Conservation (phyloP, 2,888 invertebrate species). For the Choristoneura rosaceana region DNA sequence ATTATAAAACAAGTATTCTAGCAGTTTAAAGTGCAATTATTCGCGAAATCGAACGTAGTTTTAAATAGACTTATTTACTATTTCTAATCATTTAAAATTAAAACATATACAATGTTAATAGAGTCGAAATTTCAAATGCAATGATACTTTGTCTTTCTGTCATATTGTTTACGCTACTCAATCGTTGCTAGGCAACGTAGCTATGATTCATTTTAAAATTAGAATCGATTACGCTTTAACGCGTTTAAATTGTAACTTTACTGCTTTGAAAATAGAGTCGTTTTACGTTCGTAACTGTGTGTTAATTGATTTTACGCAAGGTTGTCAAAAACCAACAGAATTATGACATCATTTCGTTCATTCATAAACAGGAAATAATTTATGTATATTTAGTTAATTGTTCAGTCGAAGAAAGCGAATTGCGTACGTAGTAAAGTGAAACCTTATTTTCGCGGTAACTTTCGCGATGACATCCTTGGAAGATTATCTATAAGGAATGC, state of each 20-base stretch:
- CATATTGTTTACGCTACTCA: constrained; percentile 17
- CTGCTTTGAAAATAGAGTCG: neutral
- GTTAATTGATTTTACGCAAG: neutral
- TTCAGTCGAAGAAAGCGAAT: neutral
- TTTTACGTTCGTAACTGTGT: neutral
- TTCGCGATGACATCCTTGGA: too few relatives aligned
- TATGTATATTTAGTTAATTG: constrained; percentile 15
- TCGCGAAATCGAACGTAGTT: neutral
- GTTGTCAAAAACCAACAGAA: constrained; percentile 1
- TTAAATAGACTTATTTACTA: neutral
- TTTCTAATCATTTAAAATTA: neutral
- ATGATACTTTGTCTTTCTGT: neutral
- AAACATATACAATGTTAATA: neutral
- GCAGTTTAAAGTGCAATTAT: constrained; percentile 3
- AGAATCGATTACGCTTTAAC: neutral
- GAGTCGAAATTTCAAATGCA: neutral
- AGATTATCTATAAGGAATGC: too few relatives aligned
- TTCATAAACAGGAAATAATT: constrained; percentile 28
- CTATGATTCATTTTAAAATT: constrained; percentile 19
- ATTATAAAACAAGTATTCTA: neutral
- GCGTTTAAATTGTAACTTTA: neutral
- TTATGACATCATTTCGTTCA: constrained; percentile 13
- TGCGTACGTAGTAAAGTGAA: too few relatives aligned
- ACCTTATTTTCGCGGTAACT: too few relatives aligned
- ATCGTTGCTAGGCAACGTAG: constrained; percentile 29